These are phyloP conservation scores for Hemichromis elongatus DNA, from an alignment of 2,113 vertebrate genomes.

Conservation along the genomic window DNA sequence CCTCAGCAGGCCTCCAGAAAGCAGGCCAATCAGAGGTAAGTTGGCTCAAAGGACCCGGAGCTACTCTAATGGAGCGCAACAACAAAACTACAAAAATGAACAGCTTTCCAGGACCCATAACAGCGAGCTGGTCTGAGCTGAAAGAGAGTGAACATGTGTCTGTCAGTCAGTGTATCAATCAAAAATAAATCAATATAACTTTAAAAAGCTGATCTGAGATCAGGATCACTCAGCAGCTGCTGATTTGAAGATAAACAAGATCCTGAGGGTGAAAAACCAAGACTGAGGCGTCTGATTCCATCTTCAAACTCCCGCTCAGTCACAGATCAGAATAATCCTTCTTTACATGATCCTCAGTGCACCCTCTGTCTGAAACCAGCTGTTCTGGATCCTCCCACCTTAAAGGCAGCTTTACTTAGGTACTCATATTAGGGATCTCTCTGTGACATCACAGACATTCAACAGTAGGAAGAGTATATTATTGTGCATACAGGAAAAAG, in stretches of 20 bases:
- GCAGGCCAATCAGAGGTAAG: fast-evolving
- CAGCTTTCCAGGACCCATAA: too few relatives aligned
- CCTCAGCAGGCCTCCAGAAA: not conserved
- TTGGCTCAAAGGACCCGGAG: not conserved
- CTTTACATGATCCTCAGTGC: not conserved
- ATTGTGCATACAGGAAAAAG: not conserved
- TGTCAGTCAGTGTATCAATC: too few relatives aligned
- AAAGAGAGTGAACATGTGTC: not conserved
- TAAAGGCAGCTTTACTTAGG: not conserved
- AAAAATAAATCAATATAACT: too few relatives aligned
- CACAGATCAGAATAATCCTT: not conserved
- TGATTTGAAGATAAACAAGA: not conserved
- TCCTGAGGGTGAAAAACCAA: too few relatives aligned
- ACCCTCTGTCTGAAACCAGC: not conserved
- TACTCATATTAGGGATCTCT: not conserved
- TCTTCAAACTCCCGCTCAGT: not conserved
- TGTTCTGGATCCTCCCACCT: not conserved
- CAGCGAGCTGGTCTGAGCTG: too few relatives aligned
- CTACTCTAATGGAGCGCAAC: not conserved
- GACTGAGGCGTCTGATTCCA: not conserved
- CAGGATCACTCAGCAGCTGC: not conserved
- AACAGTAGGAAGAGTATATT: not conserved
- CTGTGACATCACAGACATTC: not conserved
- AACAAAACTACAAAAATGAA: not conserved
- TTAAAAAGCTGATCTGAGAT: not conserved